Evolutionary conservation across 2,797 vertebrate genomes (phyloP).

Genomic region (Melanitta fusca): DNA sequence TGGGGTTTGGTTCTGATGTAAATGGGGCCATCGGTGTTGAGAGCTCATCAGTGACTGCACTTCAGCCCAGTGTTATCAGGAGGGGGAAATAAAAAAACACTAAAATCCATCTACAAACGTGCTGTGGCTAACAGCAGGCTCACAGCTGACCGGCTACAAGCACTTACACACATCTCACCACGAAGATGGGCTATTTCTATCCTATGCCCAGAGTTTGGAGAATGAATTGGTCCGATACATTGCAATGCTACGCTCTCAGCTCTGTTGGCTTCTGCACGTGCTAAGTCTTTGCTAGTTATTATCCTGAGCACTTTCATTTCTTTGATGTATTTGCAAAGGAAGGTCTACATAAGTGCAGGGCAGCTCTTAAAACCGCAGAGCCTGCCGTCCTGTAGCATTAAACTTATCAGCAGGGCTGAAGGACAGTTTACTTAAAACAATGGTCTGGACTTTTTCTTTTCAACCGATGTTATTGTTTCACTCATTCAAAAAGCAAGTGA

Average conservation of each 20-base stretch:
- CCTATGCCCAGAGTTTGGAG: neutral
- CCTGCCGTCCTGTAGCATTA: neutral
- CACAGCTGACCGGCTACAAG: neutral
- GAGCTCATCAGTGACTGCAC: neutral
- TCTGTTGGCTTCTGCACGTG: neutral
- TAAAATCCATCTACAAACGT: neutral
- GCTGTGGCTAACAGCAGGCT: neutral
- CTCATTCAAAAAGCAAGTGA: neutral
- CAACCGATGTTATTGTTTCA: neutral
- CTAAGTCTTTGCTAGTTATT: neutral
- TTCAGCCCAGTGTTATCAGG: neutral
- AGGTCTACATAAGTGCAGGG: neutral
- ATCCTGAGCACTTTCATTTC: neutral
- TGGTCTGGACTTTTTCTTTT: neutral
- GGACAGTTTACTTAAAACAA: neutral
- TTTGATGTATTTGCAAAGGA: neutral
- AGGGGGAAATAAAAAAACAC: neutral
- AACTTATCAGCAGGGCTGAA: neutral
- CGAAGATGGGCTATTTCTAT: neutral
- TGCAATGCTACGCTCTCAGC: rapidly evolving
- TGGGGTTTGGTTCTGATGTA: neutral
- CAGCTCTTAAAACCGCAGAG: neutral
- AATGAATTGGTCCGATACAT: neutral
- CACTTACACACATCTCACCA: neutral
- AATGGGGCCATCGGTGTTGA: neutral